Evolutionary conservation across 2,888 invertebrate species (phyloP).

Genomic region (Cremastobaeus sp.): DNA sequence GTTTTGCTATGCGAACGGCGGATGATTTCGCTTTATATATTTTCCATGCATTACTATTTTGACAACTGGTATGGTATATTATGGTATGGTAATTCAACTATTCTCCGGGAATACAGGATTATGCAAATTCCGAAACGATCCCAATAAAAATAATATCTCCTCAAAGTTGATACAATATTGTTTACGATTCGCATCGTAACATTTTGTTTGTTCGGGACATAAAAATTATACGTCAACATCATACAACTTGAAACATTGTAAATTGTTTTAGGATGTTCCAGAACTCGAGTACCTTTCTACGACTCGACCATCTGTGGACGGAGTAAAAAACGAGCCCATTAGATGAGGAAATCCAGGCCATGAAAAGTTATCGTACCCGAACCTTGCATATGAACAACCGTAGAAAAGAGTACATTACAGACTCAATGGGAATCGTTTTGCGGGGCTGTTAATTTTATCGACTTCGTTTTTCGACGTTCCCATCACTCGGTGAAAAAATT

Average conservation of each 20-base stretch:
- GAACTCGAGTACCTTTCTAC: neutral
- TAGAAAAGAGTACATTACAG: constrained; percentile 15
- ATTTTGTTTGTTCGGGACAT: too few species aligned
- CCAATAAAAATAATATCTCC: too few species aligned
- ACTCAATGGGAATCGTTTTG: constrained; percentile 14
- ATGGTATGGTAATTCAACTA: too few species aligned
- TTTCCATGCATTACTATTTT: too few species aligned
- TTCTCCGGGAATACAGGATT: too few species aligned
- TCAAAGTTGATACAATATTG: too few species aligned
- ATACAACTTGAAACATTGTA: too few species aligned
- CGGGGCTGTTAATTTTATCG: constrained; percentile 35
- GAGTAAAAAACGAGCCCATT: constrained; percentile 31
- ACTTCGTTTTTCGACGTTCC: constrained; percentile 7
- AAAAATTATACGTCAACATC: too few species aligned
- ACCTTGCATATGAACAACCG: constrained; percentile 13
- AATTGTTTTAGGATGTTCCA: constrained; percentile 5
- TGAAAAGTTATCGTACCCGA: constrained; percentile 33
- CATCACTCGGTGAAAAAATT: neutral
- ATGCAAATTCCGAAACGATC: too few species aligned
- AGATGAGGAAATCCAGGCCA: constrained; percentile 23
- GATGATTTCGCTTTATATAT: neutral
- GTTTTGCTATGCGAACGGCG: too few species aligned
- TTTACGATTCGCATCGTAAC: too few species aligned
- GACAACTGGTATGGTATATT: too few species aligned
- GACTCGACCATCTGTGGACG: neutral